These are phyloP conservation scores for Lutraria lutraria DNA, from an alignment of 2,888 invertebrate genomes.

Conservation along the genomic window DNA sequence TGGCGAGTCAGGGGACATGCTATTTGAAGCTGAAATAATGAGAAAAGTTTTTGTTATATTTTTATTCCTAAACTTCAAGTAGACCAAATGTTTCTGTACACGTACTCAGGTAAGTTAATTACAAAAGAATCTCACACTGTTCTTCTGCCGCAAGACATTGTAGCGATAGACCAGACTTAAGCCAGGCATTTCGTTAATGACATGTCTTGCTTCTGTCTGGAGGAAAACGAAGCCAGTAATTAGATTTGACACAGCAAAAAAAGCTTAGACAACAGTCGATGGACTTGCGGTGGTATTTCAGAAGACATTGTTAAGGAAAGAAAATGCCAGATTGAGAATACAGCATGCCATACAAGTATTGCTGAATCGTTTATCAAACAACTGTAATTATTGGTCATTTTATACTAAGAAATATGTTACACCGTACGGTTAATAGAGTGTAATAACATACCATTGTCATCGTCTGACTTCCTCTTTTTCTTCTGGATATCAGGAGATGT, in stretches of 20 bases:
- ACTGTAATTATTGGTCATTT: not conserved
- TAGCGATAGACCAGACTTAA: not conserved
- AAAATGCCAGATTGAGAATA: not conserved
- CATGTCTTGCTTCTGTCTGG: conserved; percentile 4
- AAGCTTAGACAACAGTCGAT: conserved; percentile 18
- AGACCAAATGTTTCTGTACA: not conserved
- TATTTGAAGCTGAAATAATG: conserved; percentile 5
- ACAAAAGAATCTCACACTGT: not conserved
- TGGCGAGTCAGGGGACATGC: conserved; percentile 74
- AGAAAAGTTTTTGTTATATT: not conserved
- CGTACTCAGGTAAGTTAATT: conserved; percentile 10
- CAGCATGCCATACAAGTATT: not conserved
- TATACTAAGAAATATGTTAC: not conserved
- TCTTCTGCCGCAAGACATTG: conserved; percentile 5
- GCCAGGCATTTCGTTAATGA: conserved; percentile 11
- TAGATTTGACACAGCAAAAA: conserved; percentile 18
- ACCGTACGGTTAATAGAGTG: not conserved
- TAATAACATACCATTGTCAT: conserved; percentile 50
- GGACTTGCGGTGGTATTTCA: not conserved
- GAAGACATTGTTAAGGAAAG: not conserved
- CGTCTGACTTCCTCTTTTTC: conserved; percentile 67
- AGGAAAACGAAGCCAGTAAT: conserved; percentile 16
- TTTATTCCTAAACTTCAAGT: not conserved
- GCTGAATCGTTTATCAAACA: not conserved
- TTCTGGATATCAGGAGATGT: conserved; percentile 63